A percentile compares a stretch with the other conserved stretches of the same genome.
Evolutionary conservation across 2,888 invertebrate species (phyloP).

Genomic region (Campopleginae sp.): DNA sequence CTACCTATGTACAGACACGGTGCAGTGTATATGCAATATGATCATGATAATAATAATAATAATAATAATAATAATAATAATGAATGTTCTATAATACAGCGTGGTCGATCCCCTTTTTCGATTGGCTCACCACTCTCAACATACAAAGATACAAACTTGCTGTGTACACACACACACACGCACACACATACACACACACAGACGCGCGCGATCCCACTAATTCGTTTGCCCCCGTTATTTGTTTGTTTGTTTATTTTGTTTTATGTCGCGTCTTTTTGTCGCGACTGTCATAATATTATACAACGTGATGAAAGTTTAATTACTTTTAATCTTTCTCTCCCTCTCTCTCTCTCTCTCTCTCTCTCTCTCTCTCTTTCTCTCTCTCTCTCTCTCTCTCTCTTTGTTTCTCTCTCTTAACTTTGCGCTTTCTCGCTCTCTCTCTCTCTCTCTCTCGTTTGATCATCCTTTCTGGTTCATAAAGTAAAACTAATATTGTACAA

Average conservation of each 20-base stretch:
- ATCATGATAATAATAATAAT: conserved; percentile 66
- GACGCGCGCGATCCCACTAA: conserved; percentile 76
- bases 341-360: background rate
- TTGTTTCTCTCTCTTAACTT: background rate
- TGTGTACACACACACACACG: conserved; percentile 73
- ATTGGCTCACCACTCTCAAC: conserved; percentile 75
- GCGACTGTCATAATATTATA: conserved; percentile 69
- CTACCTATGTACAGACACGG: conserved; percentile 83
- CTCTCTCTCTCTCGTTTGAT: conserved; percentile 26
- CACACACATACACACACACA: conserved; percentile 71
- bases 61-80: conserved; percentile 75
- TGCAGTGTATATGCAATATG: conserved; percentile 81
- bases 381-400: conserved; percentile 42
- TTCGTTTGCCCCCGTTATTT: conserved; percentile 70
- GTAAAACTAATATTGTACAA: conserved; percentile 84
- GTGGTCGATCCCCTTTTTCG: conserved; percentile 69
- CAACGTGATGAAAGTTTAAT: conserved; percentile 69
- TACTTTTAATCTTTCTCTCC: conserved; percentile 31
- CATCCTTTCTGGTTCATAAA: conserved; percentile 75
- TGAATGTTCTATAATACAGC: conserved; percentile 81
- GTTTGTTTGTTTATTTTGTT: too few species aligned
- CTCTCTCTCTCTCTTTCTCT: conserved; percentile 26
- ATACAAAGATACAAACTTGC: conserved; percentile 83
- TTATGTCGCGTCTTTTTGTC: conserved; percentile 66
- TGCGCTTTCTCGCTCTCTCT: background rate